Percentiles rank a stretch among this genome's conserved stretches.
These are phyloP conservation scores for Stigmatopora nigra DNA, from an alignment of 2,113 vertebrate genomes.

Conservation along the genomic window DNA sequence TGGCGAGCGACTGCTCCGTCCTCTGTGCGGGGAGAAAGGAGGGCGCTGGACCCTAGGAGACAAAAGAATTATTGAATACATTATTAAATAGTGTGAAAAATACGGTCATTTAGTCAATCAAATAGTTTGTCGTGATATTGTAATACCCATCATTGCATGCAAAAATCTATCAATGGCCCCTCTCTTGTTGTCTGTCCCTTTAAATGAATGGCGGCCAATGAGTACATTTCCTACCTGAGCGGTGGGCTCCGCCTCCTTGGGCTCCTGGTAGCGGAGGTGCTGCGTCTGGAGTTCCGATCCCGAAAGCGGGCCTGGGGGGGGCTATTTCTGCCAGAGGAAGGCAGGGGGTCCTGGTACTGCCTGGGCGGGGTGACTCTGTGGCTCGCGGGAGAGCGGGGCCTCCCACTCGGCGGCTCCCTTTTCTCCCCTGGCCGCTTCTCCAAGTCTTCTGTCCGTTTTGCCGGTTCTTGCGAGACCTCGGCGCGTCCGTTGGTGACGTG, in stretches of 20 bases:
- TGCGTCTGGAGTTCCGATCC: constrained; percentile 43
- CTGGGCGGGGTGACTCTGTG: constrained; percentile 60
- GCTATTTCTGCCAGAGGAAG: constrained; percentile 43
- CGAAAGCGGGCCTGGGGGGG: constrained; percentile 37
- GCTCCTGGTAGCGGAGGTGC: constrained; percentile 55
- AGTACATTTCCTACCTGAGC: constrained; percentile 39
- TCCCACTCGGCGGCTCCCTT: constrained; percentile 8
- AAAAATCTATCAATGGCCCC: too few species aligned
- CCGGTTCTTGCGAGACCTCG: constrained; percentile 14
- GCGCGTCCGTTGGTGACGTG: constrained; percentile 41
- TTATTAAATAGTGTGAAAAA: too few species aligned
- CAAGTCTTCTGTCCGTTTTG: background rate
- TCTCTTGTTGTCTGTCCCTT: too few species aligned
- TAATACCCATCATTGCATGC: too few species aligned
- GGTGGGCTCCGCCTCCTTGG: constrained; percentile 55
- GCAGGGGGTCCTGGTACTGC: constrained; percentile 59
- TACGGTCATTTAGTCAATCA: too few species aligned
- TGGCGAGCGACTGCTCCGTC: background rate
- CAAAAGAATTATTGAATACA: background rate
- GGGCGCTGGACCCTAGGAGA: constrained; percentile 16
- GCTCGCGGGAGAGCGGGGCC: constrained; percentile 36
- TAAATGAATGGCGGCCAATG: too few species aligned
- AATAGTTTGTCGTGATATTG: too few species aligned
- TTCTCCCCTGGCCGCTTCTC: background rate
- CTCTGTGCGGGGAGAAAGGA: constrained; percentile 33